Percentiles rank a stretch among this genome's conserved stretches.
Conservation (phyloP, 2,797 vertebrate genomes). For the Sebastes glaucus region DNA sequence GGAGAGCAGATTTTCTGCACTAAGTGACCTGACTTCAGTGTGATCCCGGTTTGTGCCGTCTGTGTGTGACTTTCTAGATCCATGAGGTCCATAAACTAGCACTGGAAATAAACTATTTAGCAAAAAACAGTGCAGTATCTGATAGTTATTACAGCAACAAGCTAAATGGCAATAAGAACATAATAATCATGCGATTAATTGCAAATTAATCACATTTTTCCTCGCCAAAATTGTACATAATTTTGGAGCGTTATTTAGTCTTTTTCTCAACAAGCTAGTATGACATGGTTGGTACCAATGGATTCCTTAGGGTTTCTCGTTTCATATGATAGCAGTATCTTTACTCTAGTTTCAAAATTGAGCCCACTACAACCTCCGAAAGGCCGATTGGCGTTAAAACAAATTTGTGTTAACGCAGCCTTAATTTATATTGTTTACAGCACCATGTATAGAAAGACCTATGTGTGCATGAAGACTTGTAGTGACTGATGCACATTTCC, state of each 20-base stretch:
- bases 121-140: neutral
- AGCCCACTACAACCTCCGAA: no score
- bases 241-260: no score
- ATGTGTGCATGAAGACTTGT: neutral
- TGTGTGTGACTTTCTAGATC: no score
- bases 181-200: neutral
- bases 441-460: neutral
- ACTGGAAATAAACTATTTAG: neutral
- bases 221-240: no score
- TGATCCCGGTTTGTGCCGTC: neutral
- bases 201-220: no score
- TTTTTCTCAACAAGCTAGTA: no score
- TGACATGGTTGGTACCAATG: no score
- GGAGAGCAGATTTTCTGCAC: conserved; percentile 32
- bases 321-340: no score
- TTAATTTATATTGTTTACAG: neutral
- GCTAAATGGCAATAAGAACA: neutral
- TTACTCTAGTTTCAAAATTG: no score
- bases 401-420: no score
- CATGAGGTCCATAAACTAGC: neutral
- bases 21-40: conserved; percentile 30
- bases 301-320: no score
- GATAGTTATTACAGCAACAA: neutral
- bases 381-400: no score
- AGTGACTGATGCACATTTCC: neutral